These are phyloP conservation scores for Xiphydria camelus DNA, from an alignment of 2,888 invertebrate species.

Conservation along the genomic window DNA sequence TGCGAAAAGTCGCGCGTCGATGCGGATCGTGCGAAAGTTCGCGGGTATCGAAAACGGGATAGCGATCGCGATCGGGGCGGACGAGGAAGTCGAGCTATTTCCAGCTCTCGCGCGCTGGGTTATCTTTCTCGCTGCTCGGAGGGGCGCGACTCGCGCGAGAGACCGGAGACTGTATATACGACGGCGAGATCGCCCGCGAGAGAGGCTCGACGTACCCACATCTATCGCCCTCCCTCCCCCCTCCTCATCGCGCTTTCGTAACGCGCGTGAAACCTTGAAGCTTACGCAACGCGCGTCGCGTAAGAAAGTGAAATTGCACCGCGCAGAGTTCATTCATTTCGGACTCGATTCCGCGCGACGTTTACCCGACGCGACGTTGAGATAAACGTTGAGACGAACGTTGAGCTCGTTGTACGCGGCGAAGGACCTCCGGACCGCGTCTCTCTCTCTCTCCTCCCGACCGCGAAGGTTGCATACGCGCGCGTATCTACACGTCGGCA, in stretches of 20 bases:
- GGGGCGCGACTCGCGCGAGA: not conserved
- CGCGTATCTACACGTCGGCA: no score
- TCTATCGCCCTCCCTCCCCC: no score
- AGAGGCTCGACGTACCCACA: constrained; percentile 17
- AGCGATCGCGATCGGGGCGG: no score
- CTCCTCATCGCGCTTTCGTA: no score
- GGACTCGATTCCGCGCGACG: not conserved
- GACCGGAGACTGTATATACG: no score
- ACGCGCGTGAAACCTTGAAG: constrained; percentile 55
- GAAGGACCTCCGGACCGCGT: no score
- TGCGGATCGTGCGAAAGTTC: no score
- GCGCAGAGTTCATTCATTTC: constrained; percentile 52
- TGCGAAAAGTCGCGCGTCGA: constrained; percentile 23
- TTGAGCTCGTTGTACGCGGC: no score
- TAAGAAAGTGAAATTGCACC: constrained; percentile 55
- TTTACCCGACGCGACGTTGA: not conserved
- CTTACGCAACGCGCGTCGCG: constrained; percentile 41
- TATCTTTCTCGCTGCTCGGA: not conserved
- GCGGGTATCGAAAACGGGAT: no score
- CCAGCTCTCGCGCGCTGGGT: not conserved
- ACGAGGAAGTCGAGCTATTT: no score
- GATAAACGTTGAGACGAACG: not conserved
- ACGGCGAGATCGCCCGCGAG: constrained; percentile 7
- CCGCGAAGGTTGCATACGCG: no score
- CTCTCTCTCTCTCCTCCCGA: no score